Base-by-base conservation (phyloP, 2,888 invertebrate genomes). In the Adela reaumurella region DNA sequence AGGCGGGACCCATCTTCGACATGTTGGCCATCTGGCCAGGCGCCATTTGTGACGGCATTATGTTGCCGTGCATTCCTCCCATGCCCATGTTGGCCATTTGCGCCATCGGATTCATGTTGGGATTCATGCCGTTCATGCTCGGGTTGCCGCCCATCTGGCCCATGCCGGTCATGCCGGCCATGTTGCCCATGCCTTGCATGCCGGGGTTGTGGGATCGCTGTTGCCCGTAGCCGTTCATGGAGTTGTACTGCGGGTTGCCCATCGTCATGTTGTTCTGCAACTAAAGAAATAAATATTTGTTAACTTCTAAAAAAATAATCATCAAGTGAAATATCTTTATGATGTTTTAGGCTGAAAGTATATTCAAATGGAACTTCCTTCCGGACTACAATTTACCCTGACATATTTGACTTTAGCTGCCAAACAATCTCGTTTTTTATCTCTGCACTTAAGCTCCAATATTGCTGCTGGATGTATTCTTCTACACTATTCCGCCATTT, bases 81-180 rank as follows among this genome's bases (percentile, higher is more conserved):
- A 89, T 89, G 52, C 83, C 85, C 86, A 89, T 88, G 63, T 84
- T 87, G 55, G 86, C 85, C 84, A 87, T 86, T 54, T 85, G 86
- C 65, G 84, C 86, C 85, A 88, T 88, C 58, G 84, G 85, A 64
- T 84, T 86, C 87, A 90, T 88, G 51, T 67, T 66, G 46, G 72
- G 67, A 56, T 73, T 79, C 62, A 73, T 67, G 53, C 63, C 65
- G 51, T 62, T 62, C 68, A 73, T 72, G 55, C 61, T 64, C 55
- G 59, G 65, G 63, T 73, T 72, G 50, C 65, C 63, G 53, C 78
- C 81, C 82, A 86, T 86, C 56, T 83, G 82, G 52, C 78, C 79
- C 82, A 86, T 86, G 55, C 79, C 78, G 61, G 82, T 84, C 83
- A 85, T 85, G 51, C 78, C 78, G 59, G 65, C 67, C 69, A 70